Base-by-base conservation (phyloP, 2,888 invertebrate species). In the Synergus laeviventris region DNA sequence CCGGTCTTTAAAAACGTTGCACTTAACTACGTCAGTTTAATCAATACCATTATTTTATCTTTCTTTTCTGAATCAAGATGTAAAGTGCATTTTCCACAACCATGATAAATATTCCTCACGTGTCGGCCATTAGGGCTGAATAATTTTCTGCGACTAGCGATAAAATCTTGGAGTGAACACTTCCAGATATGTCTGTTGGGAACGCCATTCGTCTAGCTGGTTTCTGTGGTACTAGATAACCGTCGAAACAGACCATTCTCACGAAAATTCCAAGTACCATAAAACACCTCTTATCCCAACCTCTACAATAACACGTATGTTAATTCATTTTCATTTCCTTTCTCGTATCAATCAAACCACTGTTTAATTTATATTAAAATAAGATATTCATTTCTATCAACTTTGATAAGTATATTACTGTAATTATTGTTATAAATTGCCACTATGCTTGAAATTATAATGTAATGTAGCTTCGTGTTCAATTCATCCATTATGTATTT, bases 11-110 rank as follows among this genome's bases (percentile, higher is more conserved):
- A 42, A 70, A 49, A 24, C 24, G n/a, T 16, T 45, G 70, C 24
- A 31, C 49, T 70, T n/a, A 18, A 56, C 21, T 12, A 49, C 49
- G 49, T 70, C 45, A 70, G 24, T 42, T 38, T 62, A 70, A 70
- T 49, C 70, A 49, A 49, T 70, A 49, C 24, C n/a, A 70, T 70
- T 70, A 31, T 70, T 49, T 45, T 70, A 70, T 49, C 21, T 24
- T 31, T 49, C 45, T 31, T 70, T 45, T 16, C 31, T 24, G 45
- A 49, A 70, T 49, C 70, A 70, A 70, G 70, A 70, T 49, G 45
- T 45, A 49, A 24, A 70, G n/a, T 70, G 45, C 24, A 49, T 49
- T 31, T 70, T 70, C 45, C 70, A 49, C 16, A 49, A 56, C 12
- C 56, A 56, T 21, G 21, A 1, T 11, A 56, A 56, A 56, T 56